A percentile compares a stretch with the other conserved stretches of the same genome.
Conservation (phyloP, 2,888 invertebrate species). For the Choristoneura rosaceana region DNA sequence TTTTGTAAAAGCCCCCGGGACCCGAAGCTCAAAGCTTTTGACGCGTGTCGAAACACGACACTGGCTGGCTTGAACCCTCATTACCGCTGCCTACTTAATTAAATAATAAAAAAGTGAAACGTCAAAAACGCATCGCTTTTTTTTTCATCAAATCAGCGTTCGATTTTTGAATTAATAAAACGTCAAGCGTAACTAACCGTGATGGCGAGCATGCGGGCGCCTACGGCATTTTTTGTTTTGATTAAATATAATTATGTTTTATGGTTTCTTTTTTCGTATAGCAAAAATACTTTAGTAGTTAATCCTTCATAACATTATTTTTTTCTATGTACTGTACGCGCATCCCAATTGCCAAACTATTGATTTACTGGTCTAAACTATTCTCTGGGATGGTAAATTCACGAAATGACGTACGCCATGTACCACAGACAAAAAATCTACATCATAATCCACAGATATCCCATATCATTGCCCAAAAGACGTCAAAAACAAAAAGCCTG, state of each 20-base stretch:
- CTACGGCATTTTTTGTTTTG: slow-evolving; percentile 17
- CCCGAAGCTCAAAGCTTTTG: slow-evolving; percentile 58
- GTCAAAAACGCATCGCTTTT: slow-evolving; percentile 27
- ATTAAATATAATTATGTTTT: background rate
- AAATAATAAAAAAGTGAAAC: slow-evolving; percentile 58
- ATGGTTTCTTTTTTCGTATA: background rate
- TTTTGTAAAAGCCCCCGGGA: slow-evolving; percentile 65
- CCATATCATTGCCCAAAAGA: slow-evolving; percentile 21
- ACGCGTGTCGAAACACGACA: slow-evolving; percentile 75
- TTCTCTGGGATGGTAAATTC: too few species aligned
- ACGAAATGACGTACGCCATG: too few species aligned
- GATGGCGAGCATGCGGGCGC: slow-evolving; percentile 41
- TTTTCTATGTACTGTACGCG: too few species aligned
- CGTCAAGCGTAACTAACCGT: slow-evolving; percentile 47
- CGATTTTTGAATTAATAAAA: slow-evolving; percentile 44
- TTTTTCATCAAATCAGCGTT: slow-evolving; percentile 45
- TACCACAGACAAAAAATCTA: background rate
- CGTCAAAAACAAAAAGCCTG: slow-evolving; percentile 52
- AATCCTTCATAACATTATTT: too few species aligned
- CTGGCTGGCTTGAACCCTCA: slow-evolving; percentile 64
- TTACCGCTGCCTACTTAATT: slow-evolving; percentile 68
- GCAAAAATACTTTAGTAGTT: background rate
- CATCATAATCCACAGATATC: slow-evolving; percentile 1
- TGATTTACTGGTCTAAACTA: too few species aligned
- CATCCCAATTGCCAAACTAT: too few species aligned